Base-by-base conservation (phyloP, 2,113 vertebrate species). In the Blennius ocellaris region DNA sequence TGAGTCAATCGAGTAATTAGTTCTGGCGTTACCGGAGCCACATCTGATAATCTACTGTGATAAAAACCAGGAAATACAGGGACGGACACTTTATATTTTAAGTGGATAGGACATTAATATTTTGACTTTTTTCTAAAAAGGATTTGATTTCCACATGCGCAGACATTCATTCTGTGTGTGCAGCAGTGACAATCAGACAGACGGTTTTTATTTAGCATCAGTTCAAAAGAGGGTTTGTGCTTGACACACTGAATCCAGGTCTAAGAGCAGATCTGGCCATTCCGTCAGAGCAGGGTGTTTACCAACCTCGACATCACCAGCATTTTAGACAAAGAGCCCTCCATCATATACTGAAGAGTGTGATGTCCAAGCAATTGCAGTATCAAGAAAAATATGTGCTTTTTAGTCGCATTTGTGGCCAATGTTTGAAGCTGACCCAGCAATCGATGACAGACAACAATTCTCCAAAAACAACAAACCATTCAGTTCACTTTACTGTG, bases 111-210 rank as follows among this genome's bases (percentile, higher is more conserved):
- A 49, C 21, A 15, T n/a, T 49, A 11, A 0, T 38, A 30, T 30
- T 30, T 30, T 30, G 12, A 43, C 70, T 61, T 47, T 3, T 15
- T 50, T 9, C 21, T 40, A 48, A 69, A 37, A 69, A 37, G 41
- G 36, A 77, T 44, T 12, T 11, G 55, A 10, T 21, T 38, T 41
- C 47, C 15, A 60, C 38, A 15, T 11, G 9, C 6, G 7, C 6
- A n/a, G 16, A 52, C 67, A 8, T 49, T 36, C n/a, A 56, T 53
- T 21, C 1, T n/a, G 8, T 49, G 48, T 11, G 36, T 47, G 14
- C 14, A n/a, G 11, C 14, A 11, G 39, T 6, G 40, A 15, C 47
- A 52, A 16, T 45, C 39, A 37, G n/a, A 6, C 55, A 57, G 12
- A 64, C 14, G 39, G 8, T 37, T 49, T 50, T 45, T 45, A 30